Conservation (phyloP, 1,140 invertebrate genomes). For the Epicauta chinensis region DNA sequence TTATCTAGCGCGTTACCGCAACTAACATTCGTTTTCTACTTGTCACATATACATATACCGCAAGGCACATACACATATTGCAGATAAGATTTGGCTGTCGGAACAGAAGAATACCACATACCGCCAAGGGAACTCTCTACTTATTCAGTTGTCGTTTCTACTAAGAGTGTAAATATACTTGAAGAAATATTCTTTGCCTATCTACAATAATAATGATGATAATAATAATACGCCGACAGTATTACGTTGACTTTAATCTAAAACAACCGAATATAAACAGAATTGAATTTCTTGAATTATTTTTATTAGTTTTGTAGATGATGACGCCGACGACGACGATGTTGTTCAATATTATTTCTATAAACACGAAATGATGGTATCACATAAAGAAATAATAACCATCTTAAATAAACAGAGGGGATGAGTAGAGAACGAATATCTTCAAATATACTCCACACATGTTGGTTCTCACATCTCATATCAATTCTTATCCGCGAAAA, state of each 20-base stretch:
- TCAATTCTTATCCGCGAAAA: slow-evolving; percentile 28
- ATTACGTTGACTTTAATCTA: too few species aligned
- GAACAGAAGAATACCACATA: slow-evolving; percentile 15
- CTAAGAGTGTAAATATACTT: slow-evolving; percentile 25
- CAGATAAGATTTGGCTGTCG: slow-evolving; percentile 32
- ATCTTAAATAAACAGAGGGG: slow-evolving; percentile 8
- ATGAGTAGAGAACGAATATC: background rate
- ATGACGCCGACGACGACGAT: too few species aligned
- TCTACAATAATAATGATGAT: too few species aligned
- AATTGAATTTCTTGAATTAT: too few species aligned
- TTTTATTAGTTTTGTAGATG: too few species aligned
- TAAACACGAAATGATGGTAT: background rate
- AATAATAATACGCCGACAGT: too few species aligned
- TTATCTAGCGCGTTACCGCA: slow-evolving; percentile 36
- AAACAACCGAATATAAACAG: too few species aligned
- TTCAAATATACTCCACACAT: slow-evolving; percentile 15
- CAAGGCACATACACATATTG: slow-evolving; percentile 25
- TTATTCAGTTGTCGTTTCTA: slow-evolving; percentile 23
- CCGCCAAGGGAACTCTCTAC: slow-evolving; percentile 22
- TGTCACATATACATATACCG: slow-evolving; percentile 31
- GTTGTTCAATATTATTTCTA: too few species aligned
- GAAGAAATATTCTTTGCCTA: slow-evolving; percentile 3
- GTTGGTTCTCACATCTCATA: slow-evolving; percentile 27
- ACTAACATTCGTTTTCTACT: slow-evolving; percentile 35
- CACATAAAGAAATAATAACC: slow-evolving; percentile 12